phyloP scores from a whole-genome alignment of 2,113 vertebrate genomes.

The Rhinichthys klamathensis region DNA sequence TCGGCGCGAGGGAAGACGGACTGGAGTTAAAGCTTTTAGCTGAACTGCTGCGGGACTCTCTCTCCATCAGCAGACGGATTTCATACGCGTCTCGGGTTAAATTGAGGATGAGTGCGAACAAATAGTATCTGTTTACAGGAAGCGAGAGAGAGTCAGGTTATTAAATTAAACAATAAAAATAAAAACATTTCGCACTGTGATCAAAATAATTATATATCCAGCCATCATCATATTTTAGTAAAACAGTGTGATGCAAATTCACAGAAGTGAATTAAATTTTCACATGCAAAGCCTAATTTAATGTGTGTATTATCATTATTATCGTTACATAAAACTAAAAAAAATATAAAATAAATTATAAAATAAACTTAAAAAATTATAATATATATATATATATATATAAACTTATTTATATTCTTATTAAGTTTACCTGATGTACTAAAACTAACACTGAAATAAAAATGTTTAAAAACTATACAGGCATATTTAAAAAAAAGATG shows the following conservation, averaged over 20 bases:
- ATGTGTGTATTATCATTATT: no score
- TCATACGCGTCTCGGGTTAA: slow-evolving; percentile 90
- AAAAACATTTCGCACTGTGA: neutral
- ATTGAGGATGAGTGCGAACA: slow-evolving; percentile 89
- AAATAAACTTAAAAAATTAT: no score
- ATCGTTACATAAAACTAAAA: no score
- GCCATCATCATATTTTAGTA: neutral
- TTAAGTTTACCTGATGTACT: no score
- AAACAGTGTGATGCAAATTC: neutral
- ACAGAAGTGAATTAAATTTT: neutral
- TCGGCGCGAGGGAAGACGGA: slow-evolving; percentile 40
- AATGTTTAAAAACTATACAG: no score
- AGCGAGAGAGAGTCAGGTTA: neutral
- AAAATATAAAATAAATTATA: no score
- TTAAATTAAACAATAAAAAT: no score
- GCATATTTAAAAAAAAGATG: no score
- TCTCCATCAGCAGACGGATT: slow-evolving; percentile 81
- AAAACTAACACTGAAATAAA: no score
- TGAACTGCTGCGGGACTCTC: slow-evolving; percentile 63
- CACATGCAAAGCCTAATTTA: neutral
- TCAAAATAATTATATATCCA: neutral
- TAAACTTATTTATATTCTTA: no score
- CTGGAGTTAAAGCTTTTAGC: slow-evolving; percentile 43
- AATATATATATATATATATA: no score
- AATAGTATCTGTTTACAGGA: slow-evolving; percentile 81